Evolutionary conservation across 2,797 vertebrate species (phyloP).

Genomic region (Scolopax rusticola): DNA sequence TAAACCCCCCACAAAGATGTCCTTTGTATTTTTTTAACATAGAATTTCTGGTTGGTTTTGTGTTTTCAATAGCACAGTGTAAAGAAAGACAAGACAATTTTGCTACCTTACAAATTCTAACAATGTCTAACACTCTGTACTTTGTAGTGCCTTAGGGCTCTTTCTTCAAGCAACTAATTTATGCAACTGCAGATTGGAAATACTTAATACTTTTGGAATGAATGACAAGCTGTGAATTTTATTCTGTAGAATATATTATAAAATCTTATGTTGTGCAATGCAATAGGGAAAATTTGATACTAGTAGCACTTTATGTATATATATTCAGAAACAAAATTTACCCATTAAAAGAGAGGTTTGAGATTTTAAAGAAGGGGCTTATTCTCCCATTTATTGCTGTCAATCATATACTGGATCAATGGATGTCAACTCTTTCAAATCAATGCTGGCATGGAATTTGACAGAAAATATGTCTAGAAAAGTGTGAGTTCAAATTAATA

Average conservation of each 20-base stretch:
- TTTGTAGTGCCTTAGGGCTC: constrained; percentile 53
- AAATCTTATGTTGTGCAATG: background rate
- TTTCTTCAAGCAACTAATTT: constrained; percentile 57
- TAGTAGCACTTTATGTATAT: background rate
- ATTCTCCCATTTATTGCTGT: background rate
- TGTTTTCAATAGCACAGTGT: background rate
- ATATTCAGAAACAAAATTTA: background rate
- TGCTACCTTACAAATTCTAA: background rate
- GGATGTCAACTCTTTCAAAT: background rate
- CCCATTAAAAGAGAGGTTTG: background rate
- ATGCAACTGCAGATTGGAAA: constrained; percentile 44
- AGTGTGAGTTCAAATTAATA: background rate
- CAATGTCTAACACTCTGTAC: background rate
- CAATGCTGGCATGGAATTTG: background rate
- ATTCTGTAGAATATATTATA: constrained; percentile 16
- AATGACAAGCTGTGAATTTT: constrained; percentile 44
- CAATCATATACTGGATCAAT: background rate
- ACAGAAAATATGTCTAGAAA: background rate
- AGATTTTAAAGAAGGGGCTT: background rate
- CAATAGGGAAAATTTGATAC: background rate
- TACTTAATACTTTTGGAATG: constrained; percentile 24
- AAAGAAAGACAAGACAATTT: constrained; percentile 22
- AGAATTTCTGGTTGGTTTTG: background rate
- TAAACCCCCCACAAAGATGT: accelerated
- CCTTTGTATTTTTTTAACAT: background rate